Percentiles rank a stretch among this genome's conserved stretches.
Evolutionary conservation across 2,797 vertebrate genomes (phyloP).

Genomic region (Emydoidea blandingii): DNA sequence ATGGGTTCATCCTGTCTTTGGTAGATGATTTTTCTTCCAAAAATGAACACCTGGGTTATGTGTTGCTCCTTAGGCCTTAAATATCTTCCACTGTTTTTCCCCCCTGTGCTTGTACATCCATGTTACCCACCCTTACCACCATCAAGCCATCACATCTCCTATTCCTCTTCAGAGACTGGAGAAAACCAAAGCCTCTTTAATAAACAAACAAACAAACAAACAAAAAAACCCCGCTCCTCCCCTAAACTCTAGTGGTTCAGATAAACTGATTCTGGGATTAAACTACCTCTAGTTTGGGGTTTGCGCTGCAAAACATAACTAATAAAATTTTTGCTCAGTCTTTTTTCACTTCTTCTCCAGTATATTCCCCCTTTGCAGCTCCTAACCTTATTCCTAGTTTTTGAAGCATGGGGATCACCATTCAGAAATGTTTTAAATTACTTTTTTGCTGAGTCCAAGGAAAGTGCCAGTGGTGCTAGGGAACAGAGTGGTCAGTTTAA

Average conservation of each 20-base stretch:
- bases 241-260: not conserved
- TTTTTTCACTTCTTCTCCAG: not conserved
- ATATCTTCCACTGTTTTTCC: not conserved
- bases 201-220: not conserved
- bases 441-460: not conserved
- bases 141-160: not conserved
- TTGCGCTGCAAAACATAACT: not conserved
- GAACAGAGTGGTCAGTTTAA: slow-evolving; percentile 33
- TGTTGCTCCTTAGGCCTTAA: not conserved
- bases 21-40: not conserved
- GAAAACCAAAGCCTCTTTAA: not conserved
- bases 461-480: not conserved
- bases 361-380: not conserved
- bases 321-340: not conserved
- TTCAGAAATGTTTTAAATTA: not conserved
- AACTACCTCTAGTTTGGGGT: not conserved
- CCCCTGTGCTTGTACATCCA: not conserved
- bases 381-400: accelerated
- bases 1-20: not conserved
- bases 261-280: not conserved
- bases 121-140: not conserved
- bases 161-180: not conserved
- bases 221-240: not conserved
- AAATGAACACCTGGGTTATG: accelerated
- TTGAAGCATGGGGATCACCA: not conserved